phyloP scores from a whole-genome alignment of 2,888 invertebrate species.

The Drosophila acutilabella region DNA sequence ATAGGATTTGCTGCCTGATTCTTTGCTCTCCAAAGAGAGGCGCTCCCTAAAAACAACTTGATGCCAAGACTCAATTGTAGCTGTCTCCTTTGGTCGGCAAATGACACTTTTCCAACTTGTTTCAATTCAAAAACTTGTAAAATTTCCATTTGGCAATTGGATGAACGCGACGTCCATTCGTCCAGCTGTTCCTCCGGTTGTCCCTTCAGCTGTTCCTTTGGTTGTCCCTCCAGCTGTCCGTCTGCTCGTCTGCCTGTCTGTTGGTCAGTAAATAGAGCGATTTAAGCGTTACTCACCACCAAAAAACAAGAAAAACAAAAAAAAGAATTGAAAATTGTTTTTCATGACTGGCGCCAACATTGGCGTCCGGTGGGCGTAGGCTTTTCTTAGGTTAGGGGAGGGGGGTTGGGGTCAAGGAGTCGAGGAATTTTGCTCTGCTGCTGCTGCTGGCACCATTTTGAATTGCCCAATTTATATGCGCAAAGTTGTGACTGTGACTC shows the following conservation, averaged over 20 bases:
- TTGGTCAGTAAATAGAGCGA: slow-evolving; percentile 44
- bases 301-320: background rate
- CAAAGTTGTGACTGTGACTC: slow-evolving; percentile 59
- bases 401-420: background rate
- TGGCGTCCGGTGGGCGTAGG: slow-evolving; percentile 20
- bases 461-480: slow-evolving; percentile 72
- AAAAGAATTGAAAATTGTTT: slow-evolving; percentile 23
- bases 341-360: slow-evolving; percentile 36
- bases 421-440: slow-evolving; percentile 12
- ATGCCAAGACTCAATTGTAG: background rate
- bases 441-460: slow-evolving; percentile 39
- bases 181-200: background rate
- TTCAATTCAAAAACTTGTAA: background rate
- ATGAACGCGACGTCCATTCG: background rate
- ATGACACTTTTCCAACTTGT: background rate
- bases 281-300: slow-evolving; percentile 38
- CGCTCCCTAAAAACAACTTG: background rate
- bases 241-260: slow-evolving; percentile 2
- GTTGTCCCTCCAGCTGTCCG: background rate
- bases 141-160: slow-evolving; percentile 1
- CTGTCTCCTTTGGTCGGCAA: background rate
- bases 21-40: background rate
- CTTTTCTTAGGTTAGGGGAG: background rate
- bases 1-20: too few relatives aligned
- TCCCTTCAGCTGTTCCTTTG: too few relatives aligned